These are phyloP conservation scores for Priocnemis perturbator DNA, from an alignment of 2,888 invertebrate genomes.

Conservation along the genomic window DNA sequence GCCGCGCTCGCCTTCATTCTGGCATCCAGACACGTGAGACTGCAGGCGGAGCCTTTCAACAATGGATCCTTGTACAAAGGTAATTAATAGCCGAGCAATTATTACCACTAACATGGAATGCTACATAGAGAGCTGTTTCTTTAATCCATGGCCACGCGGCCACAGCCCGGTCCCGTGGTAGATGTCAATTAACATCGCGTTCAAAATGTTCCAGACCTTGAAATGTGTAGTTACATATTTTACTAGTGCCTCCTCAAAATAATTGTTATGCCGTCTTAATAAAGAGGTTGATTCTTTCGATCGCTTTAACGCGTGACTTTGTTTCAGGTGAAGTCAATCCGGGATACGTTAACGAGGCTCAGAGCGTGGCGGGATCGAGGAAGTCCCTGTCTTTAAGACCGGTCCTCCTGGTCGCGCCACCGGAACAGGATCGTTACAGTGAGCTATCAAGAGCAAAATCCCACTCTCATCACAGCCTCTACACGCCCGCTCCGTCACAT, in stretches of 20 bases:
- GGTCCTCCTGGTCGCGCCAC: conserved; percentile 87
- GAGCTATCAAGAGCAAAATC: conserved; percentile 73
- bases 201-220: background rate
- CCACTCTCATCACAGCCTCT: conserved; percentile 73
- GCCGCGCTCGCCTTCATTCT: conserved; percentile 94
- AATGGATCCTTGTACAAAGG: conserved; percentile 83
- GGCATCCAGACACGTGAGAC: conserved; percentile 90
- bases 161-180: background rate
- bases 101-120: background rate
- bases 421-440: conserved; percentile 74
- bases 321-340: conserved; percentile 90
- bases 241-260: too few relatives aligned
- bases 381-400: conserved; percentile 92
- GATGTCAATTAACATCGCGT: background rate
- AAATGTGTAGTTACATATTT: too few relatives aligned
- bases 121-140: background rate
- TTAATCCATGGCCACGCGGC: background rate
- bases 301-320: background rate
- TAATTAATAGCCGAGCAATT: conserved; percentile 50
- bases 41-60: conserved; percentile 86
- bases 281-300: background rate
- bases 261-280: too few relatives aligned
- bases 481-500: conserved; percentile 70
- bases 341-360: conserved; percentile 90
- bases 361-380: conserved; percentile 89